These are phyloP conservation scores for Oreochromis spilurus DNA, from an alignment of 2,113 vertebrate species.

Conservation along the genomic window DNA sequence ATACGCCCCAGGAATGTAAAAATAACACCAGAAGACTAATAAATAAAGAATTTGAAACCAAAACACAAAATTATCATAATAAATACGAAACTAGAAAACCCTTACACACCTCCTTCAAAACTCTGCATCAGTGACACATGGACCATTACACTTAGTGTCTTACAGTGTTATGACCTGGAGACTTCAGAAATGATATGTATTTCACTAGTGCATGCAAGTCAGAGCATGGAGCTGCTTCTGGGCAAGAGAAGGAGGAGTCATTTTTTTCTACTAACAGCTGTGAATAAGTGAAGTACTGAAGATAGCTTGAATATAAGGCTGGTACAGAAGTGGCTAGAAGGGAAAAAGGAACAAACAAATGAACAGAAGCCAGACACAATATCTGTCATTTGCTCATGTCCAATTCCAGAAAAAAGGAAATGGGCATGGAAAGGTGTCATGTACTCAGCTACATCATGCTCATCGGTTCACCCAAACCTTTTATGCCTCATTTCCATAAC, in stretches of 20 bases:
- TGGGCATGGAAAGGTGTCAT: background rate
- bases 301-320: background rate
- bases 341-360: background rate
- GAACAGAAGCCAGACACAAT: background rate
- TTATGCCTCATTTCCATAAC: background rate
- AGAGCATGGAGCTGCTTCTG: background rate
- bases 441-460: background rate
- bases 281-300: background rate
- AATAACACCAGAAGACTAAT: background rate
- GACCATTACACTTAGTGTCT: background rate
- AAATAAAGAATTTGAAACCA: background rate
- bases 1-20: background rate
- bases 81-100: background rate
- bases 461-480: background rate
- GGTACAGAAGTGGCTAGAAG: background rate
- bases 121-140: background rate
- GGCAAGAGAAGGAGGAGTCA: background rate
- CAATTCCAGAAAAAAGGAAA: background rate
- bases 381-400: background rate
- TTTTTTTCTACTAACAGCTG: background rate
- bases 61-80: background rate
- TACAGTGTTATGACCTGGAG: background rate
- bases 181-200: background rate
- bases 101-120: background rate
- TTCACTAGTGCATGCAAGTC: background rate